Evolutionary conservation across 2,113 vertebrate genomes (phyloP), one percentile per base, ranked within the genome.

Genomic region (Rutilus rutilus): DNA sequence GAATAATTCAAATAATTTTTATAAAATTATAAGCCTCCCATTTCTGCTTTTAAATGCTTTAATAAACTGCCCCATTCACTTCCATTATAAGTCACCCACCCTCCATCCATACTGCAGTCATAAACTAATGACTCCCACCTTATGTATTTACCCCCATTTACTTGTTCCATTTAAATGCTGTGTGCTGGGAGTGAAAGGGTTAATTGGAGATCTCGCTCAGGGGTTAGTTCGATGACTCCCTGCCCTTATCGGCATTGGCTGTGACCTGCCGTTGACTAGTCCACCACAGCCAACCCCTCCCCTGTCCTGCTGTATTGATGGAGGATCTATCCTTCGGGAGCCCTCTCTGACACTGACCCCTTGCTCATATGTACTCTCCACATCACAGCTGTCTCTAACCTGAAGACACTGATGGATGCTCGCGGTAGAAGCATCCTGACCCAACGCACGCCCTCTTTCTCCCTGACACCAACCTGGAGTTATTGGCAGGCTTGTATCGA

Each of bases 121-220:
- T 7, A 42, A 19, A 62, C 65, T 73, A 83, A 83, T 73, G 82
- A 73, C 82, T 83, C 50, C 50, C 81, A 69, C 50, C 50, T 25
- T 25, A 47, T 54, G 67, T 59, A 59, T 74, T 83, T 83, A 83
- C 82, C 82, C 67, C 67, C 82, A 42, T 71, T 83, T 83, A 73
- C 82, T 15, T 8, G 90, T 87, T 19, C 89, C 90, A 90, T 87
- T 57, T 87, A 91, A 92, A 89, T 91, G 91, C 91, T 89, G 92
- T 77, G 86, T 90, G 65, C 50, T 47, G 90, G 92, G 91, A 92
- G 90, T 91, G 86, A 89, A 89, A 92, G 82, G 93, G 91, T 93
- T 93, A 94, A 94, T 94, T 94, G 92, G 92, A 90, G 92, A 90
- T 93, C 42, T 89, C 91, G 91, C 93, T 91, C 93, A 87, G 93